Percentiles rank a stretch among this genome's conserved stretches.
Evolutionary conservation across 92 coral and sea anemone genomes (phyloP).

Genomic region (Heliopora coerulea): DNA sequence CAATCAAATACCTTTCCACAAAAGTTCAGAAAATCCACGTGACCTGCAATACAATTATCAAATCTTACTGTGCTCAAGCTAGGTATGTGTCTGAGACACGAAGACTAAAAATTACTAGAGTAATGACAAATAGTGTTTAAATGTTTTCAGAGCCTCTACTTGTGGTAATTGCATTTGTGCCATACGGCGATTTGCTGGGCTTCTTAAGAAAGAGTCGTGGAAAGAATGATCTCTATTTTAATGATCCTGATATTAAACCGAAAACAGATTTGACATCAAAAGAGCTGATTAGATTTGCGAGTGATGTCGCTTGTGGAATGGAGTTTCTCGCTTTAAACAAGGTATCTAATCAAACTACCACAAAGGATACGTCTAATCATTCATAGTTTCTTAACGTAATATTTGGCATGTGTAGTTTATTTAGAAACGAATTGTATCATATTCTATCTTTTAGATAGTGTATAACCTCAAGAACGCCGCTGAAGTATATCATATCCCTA

Average conservation of each 20-base stretch:
- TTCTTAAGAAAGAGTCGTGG: constrained; percentile 22
- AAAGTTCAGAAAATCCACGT: no score
- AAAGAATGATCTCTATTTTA: neutral
- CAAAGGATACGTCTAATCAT: no score
- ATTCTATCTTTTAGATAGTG: no score
- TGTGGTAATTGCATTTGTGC: constrained; percentile 22
- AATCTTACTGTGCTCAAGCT: no score
- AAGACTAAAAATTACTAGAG: neutral
- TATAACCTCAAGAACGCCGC: no score
- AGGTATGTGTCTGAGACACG: neutral
- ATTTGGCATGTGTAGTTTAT: no score
- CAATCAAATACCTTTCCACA: no score
- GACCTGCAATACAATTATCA: no score
- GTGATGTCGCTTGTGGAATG: constrained; percentile 24
- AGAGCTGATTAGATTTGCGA: constrained; percentile 13
- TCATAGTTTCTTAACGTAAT: no score
- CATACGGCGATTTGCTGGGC: constrained; percentile 29
- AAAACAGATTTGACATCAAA: neutral
- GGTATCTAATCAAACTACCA: constrained; percentile 1
- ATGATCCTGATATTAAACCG: constrained; percentile 13
- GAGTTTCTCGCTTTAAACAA: constrained; percentile 17
- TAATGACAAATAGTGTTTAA: neutral
- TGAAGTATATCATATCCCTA: no score
- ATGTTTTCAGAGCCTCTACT: neutral
- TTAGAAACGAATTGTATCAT: no score